A percentile compares a stretch with the other conserved stretches of the same genome.
These are phyloP conservation scores for Elgaria multicarinata DNA, from an alignment of 2,113 vertebrate species.

Conservation along the genomic window DNA sequence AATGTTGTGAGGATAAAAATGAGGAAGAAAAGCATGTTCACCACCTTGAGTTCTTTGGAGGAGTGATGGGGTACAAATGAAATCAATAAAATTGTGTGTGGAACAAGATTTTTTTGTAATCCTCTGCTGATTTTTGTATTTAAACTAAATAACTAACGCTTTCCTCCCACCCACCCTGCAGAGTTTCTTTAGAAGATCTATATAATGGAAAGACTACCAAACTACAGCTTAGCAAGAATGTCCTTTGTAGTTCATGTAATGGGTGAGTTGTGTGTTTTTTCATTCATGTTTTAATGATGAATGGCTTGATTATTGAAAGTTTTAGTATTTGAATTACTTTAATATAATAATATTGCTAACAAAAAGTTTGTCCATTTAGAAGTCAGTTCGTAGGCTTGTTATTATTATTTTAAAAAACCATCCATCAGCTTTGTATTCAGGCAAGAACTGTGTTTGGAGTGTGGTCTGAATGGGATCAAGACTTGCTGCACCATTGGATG, in stretches of 20 bases:
- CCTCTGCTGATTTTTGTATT: background rate
- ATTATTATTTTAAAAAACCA: background rate
- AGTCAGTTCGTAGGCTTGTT: background rate
- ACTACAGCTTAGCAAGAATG: conserved; percentile 99
- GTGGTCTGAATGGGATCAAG: background rate
- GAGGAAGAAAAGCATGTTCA: too few relatives aligned
- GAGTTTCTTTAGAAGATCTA: conserved; percentile 97
- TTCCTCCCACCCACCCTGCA: conserved; percentile 74
- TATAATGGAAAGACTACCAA: conserved; percentile 99
- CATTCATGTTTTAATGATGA: background rate
- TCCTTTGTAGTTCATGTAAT: conserved; percentile 93
- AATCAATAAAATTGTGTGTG: too few relatives aligned
- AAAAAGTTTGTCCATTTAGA: background rate
- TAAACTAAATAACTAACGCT: conserved; percentile 42
- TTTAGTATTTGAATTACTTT: background rate
- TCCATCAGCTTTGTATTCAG: background rate
- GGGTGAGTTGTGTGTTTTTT: conserved; percentile 84
- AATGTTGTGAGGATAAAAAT: too few relatives aligned
- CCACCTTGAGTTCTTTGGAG: too few relatives aligned
- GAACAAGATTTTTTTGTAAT: background rate
- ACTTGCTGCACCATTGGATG: background rate
- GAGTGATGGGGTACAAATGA: too few relatives aligned
- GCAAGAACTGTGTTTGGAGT: too few relatives aligned
- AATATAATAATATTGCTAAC: background rate
- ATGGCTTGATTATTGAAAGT: background rate